Conservation (phyloP, 1,140 invertebrate species). For the Tetraneura akinire region DNA sequence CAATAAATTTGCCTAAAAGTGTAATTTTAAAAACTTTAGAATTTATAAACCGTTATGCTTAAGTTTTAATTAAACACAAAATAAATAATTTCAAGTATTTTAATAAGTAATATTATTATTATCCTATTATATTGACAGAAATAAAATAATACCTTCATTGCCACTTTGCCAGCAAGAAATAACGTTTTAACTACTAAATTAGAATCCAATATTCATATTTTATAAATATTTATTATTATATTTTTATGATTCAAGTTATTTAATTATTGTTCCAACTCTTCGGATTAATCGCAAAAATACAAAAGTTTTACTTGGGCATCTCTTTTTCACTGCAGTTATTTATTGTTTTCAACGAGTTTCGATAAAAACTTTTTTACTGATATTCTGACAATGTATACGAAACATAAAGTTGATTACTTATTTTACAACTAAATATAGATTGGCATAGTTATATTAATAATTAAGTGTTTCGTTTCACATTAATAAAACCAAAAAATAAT, state of each 20-base stretch:
- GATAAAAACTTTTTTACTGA: background rate
- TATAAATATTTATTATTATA: background rate
- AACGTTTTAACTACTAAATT: background rate
- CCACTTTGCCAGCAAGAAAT: background rate
- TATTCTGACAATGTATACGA: background rate
- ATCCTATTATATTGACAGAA: no score
- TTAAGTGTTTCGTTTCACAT: no score
- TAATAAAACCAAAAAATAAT: no score
- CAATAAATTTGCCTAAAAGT: no score
- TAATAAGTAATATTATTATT: no score
- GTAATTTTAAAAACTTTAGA: no score
- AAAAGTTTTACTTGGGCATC: background rate
- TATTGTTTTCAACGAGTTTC: background rate
- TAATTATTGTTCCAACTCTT: background rate
- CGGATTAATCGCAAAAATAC: background rate
- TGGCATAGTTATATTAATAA: no score
- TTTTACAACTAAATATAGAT: background rate
- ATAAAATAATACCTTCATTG: background rate
- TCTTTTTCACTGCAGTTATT: background rate
- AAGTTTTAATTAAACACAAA: no score
- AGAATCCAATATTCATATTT: background rate
- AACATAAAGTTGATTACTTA: background rate
- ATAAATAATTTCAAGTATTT: no score
- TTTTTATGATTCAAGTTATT: slow-evolving; percentile 2
- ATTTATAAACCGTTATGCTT: no score